A percentile compares a stretch with the other conserved stretches of the same genome.
phyloP scores from a whole-genome alignment of 92 coral and sea anemone genomes.

The Zoanthus sociatus region DNA sequence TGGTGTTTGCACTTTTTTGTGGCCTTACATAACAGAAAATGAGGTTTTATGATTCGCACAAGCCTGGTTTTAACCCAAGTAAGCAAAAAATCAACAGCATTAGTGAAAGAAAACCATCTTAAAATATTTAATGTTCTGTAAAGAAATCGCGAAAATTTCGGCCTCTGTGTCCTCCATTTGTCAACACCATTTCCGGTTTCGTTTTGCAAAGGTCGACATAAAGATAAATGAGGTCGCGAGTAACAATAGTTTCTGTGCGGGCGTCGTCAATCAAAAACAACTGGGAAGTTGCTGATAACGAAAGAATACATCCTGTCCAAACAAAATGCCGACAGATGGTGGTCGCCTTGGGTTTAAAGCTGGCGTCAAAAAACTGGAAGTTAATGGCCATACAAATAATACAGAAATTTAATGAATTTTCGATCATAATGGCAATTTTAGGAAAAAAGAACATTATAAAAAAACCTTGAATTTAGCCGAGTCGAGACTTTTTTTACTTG shows the following conservation, averaged over 20 bases:
- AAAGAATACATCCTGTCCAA: slow-evolving; percentile 27
- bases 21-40: too few species aligned
- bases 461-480: too few species aligned
- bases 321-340: slow-evolving; percentile 28
- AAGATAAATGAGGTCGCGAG: slow-evolving; percentile 17
- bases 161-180: background rate
- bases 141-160: background rate
- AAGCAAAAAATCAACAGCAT: background rate
- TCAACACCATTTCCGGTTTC: slow-evolving; percentile 22
- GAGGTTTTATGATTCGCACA: background rate
- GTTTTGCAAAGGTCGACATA: background rate
- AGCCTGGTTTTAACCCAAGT: background rate
- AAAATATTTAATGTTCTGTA: too few species aligned
- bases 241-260: slow-evolving; percentile 1
- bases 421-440: background rate
- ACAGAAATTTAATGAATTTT: background rate
- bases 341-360: slow-evolving; percentile 34
- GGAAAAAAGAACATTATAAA: too few species aligned
- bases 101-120: too few species aligned
- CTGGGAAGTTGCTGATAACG: slow-evolving; percentile 32
- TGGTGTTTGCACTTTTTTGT: too few species aligned
- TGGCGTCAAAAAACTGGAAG: slow-evolving; percentile 30
- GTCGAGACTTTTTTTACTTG: too few species aligned
- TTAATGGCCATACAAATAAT: background rate
- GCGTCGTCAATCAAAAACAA: background rate